Percentiles rank a stretch among this genome's conserved stretches.
These are phyloP conservation scores for Sus cebifrons DNA, from an alignment of 2,797 vertebrate genomes.

Conservation along the genomic window DNA sequence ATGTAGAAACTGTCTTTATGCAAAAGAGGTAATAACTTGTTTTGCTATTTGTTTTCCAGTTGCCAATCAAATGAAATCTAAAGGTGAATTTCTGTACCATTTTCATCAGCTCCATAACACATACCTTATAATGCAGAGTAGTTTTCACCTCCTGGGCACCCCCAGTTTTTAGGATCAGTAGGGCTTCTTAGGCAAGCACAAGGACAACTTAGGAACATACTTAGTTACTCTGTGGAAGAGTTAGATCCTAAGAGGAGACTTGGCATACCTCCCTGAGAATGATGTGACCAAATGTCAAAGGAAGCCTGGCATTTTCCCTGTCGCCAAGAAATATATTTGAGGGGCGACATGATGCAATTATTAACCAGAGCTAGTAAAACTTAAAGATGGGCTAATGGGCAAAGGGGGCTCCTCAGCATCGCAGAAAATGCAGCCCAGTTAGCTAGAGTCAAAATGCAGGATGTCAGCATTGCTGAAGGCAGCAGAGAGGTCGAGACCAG, in stretches of 20 bases:
- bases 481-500: slow-evolving; percentile 73
- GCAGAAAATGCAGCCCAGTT: slow-evolving; percentile 85
- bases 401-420: slow-evolving; percentile 79
- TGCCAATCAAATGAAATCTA: slow-evolving; percentile 41
- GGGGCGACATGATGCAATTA: slow-evolving; percentile 65
- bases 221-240: too few relatives aligned
- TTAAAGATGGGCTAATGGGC: slow-evolving; percentile 73
- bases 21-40: neutral
- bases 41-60: slow-evolving; percentile 57
- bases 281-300: slow-evolving; percentile 78
- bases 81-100: neutral
- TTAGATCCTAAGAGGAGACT: slow-evolving; percentile 30
- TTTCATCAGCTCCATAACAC: slow-evolving; percentile 61
- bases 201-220: too few relatives aligned
- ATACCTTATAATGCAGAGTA: slow-evolving; percentile 41
- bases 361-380: slow-evolving; percentile 72
- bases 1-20: neutral
- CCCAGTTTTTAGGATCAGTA: neutral
- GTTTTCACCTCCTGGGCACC: slow-evolving; percentile 68
- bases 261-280: slow-evolving; percentile 49
- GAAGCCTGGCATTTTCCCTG: slow-evolving; percentile 71
- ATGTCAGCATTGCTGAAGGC: slow-evolving; percentile 84
- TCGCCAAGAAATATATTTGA: slow-evolving; percentile 22
- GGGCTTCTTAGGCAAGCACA: too few relatives aligned
- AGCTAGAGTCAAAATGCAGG: slow-evolving; percentile 85